phyloP scores from a whole-genome alignment of 2,113 vertebrate genomes.

The Hydrochoerus hydrochaeris region DNA sequence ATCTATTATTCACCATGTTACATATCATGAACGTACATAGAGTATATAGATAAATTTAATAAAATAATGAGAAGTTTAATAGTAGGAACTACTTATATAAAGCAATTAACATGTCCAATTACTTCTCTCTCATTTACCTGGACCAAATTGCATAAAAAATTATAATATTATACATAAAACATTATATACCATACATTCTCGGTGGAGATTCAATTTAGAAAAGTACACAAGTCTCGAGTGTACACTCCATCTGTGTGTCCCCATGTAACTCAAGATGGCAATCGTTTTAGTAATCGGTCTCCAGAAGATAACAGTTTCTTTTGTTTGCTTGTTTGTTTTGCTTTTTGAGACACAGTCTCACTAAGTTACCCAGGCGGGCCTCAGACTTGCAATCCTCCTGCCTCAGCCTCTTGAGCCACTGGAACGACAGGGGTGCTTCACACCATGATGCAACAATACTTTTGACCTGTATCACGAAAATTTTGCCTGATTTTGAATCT shows the following conservation, averaged over 20 bases:
- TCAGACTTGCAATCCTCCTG: neutral
- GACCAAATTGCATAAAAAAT: neutral
- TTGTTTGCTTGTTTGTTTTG: neutral
- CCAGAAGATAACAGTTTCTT: neutral
- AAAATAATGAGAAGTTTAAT: neutral
- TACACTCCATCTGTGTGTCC: neutral
- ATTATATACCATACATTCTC: neutral
- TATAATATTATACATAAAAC: neutral
- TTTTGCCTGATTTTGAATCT: neutral
- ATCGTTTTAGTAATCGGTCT: neutral
- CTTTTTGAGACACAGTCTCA: neutral
- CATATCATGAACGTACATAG: neutral
- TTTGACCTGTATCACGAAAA: neutral
- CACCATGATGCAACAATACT: neutral
- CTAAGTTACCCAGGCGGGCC: neutral
- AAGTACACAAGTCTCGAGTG: neutral
- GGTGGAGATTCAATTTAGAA: neutral
- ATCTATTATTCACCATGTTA: neutral
- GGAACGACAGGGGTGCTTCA: neutral
- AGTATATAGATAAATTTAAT: neutral
- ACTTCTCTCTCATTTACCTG: neutral
- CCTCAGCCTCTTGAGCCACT: neutral
- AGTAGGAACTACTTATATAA: neutral
- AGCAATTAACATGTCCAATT: neutral
- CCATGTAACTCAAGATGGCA: neutral